Evolutionary conservation across 2,888 invertebrate species (phyloP), one percentile per base, ranked within the genome.

Genomic region (Epistrophella euchroma): DNA sequence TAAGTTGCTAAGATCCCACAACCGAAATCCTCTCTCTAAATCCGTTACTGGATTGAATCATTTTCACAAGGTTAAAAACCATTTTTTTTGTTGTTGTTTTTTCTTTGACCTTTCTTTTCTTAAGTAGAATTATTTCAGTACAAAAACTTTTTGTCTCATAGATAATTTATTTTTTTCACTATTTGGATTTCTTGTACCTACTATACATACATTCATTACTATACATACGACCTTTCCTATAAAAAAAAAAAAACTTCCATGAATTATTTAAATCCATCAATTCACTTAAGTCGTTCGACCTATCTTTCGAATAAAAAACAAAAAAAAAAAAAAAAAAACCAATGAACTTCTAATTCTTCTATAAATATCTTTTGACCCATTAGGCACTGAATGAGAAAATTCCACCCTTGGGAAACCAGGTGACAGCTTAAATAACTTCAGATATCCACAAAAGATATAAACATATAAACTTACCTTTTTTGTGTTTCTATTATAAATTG

Each of bases 311-410:
- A 22, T 10, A n/a, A 40, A 35, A 55, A 9, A n/a, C n/a, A n/a
- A n/a, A 72, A 50, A 58, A 35, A 56, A 5, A 72, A 50, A 58
- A 0, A 45, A 1, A 4, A 45, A 58, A 37, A 60, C 7, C 40
- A 40, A 32, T 17, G 22, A 55, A 45, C 28, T 45, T n/a, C 32
- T 37, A 15, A 40, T 47, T n/a, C 10, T 35, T 28, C 72, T 85
- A 85, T 85, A 80, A 85, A 85, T 85, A 80, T 68, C 58, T 68
- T 32, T 72, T 55, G 43, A 55, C 55, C 60, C 50, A 52, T 37
- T 60, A 60, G 40, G 45, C 73, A 73, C 52, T 77, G 76, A 81
- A 77, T 72, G 68, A 55, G 55, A 81, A 76, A 81, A 28, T 64
- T 55, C 55, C 7, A 55, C 75, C 71, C 68, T 4, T 60, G 66